Base-by-base conservation (phyloP, 2,797 vertebrate genomes). In the Sarcoramphus papa region DNA sequence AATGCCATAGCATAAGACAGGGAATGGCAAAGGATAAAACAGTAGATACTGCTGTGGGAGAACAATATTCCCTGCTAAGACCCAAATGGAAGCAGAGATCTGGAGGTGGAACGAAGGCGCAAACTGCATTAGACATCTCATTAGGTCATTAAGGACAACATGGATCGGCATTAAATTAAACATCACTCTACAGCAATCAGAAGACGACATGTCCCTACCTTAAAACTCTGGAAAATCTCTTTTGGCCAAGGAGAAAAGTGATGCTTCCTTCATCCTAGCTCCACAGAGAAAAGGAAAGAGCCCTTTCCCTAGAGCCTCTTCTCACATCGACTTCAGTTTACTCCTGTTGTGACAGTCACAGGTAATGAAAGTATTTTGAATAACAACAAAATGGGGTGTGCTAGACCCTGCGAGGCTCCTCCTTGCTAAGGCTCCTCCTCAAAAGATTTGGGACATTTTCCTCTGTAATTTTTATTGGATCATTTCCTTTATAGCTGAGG, bases 161-260 rank as follows among this genome's bases (percentile, higher is more conserved):
- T 12, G n/a, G 43, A n/a, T 15, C 4, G 3, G 25, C 68, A 48
- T 57, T 60, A 56, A 62, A 40, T 17, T 35, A 50, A 43, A 41
- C 37, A 50, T 2, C 43, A 3, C 35, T 33, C 27, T 6, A 20
- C 10, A 63, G 24, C 27, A 14, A 41, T 6, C 56, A 22, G 27
- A 25, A 21, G 12, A 12, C 0, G 0, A 33, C 63, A 51, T 1
- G 17, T 14, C 37, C 69, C 12, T 41, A 37, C 21, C 73, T 76
- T 40, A 30, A 5, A 85, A 24, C 27, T 37, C 47, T 22, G 56
- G 41, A 33, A 83, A 69, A 73, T 9, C 19, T 35, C 12, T 51
- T 84, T 7, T 19, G 43, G n/a, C 47, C 47, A 25, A 68, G 67
- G 17, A 47, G 30, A 43, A 35, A 9, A 73, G 30, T 0, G 1